These are phyloP conservation scores for Siphlonurus alternatus DNA, from an alignment of 2,888 invertebrate species.

Conservation along the genomic window DNA sequence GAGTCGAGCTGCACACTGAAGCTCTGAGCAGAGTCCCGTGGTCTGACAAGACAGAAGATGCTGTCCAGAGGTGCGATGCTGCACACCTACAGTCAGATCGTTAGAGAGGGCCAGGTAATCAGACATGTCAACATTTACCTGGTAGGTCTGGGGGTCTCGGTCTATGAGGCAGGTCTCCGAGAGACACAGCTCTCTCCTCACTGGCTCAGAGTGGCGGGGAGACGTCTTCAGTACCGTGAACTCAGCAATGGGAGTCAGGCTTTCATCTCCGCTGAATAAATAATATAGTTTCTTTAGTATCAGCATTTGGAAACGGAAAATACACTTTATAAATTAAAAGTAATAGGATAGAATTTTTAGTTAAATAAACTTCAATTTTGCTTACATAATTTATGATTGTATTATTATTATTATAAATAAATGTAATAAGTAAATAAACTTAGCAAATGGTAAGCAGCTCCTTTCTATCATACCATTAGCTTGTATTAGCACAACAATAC, in stretches of 20 bases:
- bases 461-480: no score
- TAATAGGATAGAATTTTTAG: neutral
- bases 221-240: slow-evolving; percentile 90
- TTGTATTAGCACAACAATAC: no score
- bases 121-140: neutral
- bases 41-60: neutral
- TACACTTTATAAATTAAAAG: slow-evolving; percentile 1
- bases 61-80: neutral
- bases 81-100: neutral
- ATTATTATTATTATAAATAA: neutral
- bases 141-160: slow-evolving; percentile 90
- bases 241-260: slow-evolving; percentile 90
- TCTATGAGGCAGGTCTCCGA: slow-evolving; percentile 93
- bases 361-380: neutral
- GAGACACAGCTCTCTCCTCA: slow-evolving; percentile 77
- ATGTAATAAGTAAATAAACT: no score
- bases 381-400: neutral
- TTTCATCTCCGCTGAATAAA: slow-evolving; percentile 70
- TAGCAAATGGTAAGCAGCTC: no score
- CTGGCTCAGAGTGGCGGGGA: slow-evolving; percentile 63
- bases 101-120: neutral
- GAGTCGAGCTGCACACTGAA: neutral
- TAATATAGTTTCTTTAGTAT: no score
- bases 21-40: neutral
- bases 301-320: neutral